A percentile compares a stretch with the other conserved stretches of the same genome.
Conservation (phyloP, 2,113 vertebrate species). For the Cochlearius cochlearius region DNA sequence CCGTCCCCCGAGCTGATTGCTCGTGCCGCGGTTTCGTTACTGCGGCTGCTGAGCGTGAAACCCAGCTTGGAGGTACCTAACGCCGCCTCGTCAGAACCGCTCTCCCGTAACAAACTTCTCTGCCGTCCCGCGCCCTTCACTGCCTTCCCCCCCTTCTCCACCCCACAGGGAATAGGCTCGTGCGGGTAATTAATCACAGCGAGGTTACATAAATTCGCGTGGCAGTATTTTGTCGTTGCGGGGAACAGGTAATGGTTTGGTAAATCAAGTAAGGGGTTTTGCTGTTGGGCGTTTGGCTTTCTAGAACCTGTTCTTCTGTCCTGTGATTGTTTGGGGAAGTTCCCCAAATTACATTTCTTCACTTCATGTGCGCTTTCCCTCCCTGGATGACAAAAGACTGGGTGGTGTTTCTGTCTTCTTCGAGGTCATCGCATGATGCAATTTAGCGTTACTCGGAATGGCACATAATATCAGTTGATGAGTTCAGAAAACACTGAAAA, state of each 20-base stretch:
- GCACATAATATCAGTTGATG: background rate
- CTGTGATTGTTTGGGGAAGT: background rate
- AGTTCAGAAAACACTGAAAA: background rate
- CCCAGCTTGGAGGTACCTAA: background rate
- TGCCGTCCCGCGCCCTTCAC: too few relatives aligned
- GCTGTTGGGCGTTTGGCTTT: background rate
- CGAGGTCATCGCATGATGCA: fast-evolving
- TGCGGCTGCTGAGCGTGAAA: background rate
- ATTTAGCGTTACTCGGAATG: background rate
- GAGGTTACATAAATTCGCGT: fast-evolving
- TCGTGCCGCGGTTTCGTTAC: background rate
- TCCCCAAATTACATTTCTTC: background rate
- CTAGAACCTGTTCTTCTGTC: too few relatives aligned
- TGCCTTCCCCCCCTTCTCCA: fast-evolving
- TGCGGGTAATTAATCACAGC: fast-evolving
- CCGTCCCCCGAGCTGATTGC: fast-evolving
- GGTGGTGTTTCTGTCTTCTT: background rate
- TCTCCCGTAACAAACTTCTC: too few relatives aligned
- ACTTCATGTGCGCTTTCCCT: background rate
- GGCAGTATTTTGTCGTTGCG: fast-evolving
- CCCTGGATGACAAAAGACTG: fast-evolving
- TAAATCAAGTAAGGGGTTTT: too few relatives aligned
- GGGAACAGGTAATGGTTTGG: background rate
- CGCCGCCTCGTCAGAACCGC: fast-evolving
- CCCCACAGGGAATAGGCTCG: fast-evolving